Percentiles rank a stretch among this genome's conserved stretches.
These are phyloP conservation scores for Argyrosomus regius DNA, from an alignment of 2,797 vertebrate species.

Conservation along the genomic window DNA sequence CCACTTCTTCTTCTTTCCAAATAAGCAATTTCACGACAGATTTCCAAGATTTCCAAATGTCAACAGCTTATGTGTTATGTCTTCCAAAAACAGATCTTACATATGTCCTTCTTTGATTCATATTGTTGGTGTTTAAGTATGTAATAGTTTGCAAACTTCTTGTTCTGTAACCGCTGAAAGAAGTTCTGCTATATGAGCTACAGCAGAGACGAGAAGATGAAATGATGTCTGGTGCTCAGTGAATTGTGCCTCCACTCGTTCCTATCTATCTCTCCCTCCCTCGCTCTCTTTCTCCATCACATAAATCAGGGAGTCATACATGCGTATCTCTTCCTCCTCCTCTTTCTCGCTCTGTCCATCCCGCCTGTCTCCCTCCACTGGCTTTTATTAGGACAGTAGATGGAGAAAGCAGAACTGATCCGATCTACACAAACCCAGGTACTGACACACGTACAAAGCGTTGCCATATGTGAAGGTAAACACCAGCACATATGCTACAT, in stretches of 20 bases:
- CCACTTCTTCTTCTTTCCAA: not conserved
- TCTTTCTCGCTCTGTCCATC: conserved; percentile 52
- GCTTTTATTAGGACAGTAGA: conserved; percentile 80
- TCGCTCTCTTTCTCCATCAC: conserved; percentile 46
- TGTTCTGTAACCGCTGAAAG: not conserved
- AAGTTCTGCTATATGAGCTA: conserved; percentile 8
- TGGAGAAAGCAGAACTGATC: conserved; percentile 73
- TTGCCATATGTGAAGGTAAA: conserved; percentile 65
- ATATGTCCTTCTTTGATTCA: not conserved
- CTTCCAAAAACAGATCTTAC: not conserved
- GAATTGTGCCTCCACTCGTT: conserved; percentile 36
- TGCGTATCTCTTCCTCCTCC: conserved; percentile 66
- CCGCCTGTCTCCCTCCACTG: conserved; percentile 69
- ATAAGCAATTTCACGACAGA: not conserved
- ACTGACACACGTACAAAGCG: conserved; percentile 31
- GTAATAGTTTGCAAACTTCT: not conserved
- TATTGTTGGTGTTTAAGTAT: not conserved
- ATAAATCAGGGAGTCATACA: conserved; percentile 76
- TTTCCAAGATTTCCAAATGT: not conserved
- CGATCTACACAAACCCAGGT: conserved; percentile 22
- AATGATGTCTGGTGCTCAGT: conserved; percentile 40
- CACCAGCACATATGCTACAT: conserved; percentile 31
- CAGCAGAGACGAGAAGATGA: conserved; percentile 44
- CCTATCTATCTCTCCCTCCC: conserved; percentile 16
- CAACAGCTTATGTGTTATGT: not conserved